Evolutionary conservation across 2,113 vertebrate species (phyloP).

Genomic region (Dendrocopos noguchii): DNA sequence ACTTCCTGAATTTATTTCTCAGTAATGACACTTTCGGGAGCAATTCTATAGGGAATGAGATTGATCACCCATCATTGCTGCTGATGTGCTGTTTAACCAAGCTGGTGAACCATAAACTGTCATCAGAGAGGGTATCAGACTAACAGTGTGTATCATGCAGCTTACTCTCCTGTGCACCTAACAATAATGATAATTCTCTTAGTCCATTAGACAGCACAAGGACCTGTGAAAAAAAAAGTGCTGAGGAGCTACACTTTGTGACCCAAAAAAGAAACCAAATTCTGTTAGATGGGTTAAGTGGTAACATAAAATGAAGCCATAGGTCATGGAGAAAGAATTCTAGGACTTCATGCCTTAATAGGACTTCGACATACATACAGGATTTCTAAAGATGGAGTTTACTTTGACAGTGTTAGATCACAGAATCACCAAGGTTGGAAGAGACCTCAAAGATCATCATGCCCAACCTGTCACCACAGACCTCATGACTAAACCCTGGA

Average conservation of each 20-base stretch:
- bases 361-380: neutral
- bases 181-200: slow-evolving; percentile 67
- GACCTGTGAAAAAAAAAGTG: slow-evolving; percentile 45
- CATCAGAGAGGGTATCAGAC: slow-evolving; percentile 75
- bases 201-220: slow-evolving; percentile 65
- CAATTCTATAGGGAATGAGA: slow-evolving; percentile 74
- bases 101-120: slow-evolving; percentile 76
- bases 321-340: neutral
- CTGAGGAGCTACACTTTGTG: neutral
- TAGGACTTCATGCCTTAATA: neutral
- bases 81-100: slow-evolving; percentile 80
- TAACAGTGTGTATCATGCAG: slow-evolving; percentile 70
- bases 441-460: no score
- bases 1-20: slow-evolving; percentile 72
- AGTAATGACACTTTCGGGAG: slow-evolving; percentile 75
- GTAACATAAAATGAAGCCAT: neutral
- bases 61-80: slow-evolving; percentile 79
- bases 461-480: no score
- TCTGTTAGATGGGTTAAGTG: neutral
- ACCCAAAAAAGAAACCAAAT: slow-evolving; percentile 18
- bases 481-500: no score
- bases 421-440: no score
- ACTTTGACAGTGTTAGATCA: neutral
- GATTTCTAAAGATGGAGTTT: neutral
- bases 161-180: slow-evolving; percentile 57